A percentile compares a stretch with the other conserved stretches of the same genome.
phyloP scores from a whole-genome alignment of 2,113 vertebrate species.

The Chamaetylas fuelleborni region DNA sequence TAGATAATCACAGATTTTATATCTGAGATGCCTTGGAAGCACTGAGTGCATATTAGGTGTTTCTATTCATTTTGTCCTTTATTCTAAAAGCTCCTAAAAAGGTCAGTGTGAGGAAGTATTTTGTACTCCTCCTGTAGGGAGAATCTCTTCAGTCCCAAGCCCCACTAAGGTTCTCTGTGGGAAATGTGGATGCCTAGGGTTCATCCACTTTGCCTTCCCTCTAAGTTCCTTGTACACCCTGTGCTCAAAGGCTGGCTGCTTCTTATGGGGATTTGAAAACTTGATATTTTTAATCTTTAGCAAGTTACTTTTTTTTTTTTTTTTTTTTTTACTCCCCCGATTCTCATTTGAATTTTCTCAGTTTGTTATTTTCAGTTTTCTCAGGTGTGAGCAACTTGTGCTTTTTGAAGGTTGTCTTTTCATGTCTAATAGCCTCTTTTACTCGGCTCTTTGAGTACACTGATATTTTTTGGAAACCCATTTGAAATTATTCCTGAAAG shows the following conservation, averaged over 20 bases:
- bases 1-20: neutral
- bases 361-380: neutral
- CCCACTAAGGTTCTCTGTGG: neutral
- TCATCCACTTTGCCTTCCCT: neutral
- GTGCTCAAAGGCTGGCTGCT: neutral
- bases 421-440: neutral
- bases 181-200: neutral
- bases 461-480: neutral
- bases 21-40: neutral
- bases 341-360: neutral
- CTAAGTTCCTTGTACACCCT: rapidly evolving
- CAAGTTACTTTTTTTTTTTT: neutral
- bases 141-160: neutral
- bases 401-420: neutral
- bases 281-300: neutral
- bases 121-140: neutral
- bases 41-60: neutral
- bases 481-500: constrained; percentile 23
- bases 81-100: neutral
- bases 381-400: neutral
- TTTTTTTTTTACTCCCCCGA: neutral
- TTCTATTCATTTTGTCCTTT: neutral
- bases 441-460: neutral
- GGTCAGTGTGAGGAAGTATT: neutral
- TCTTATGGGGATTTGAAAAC: neutral